Percentiles rank a stretch among this genome's conserved stretches.
phyloP scores from a whole-genome alignment of 2,797 vertebrate species.

The Acipenser ruthenus region DNA sequence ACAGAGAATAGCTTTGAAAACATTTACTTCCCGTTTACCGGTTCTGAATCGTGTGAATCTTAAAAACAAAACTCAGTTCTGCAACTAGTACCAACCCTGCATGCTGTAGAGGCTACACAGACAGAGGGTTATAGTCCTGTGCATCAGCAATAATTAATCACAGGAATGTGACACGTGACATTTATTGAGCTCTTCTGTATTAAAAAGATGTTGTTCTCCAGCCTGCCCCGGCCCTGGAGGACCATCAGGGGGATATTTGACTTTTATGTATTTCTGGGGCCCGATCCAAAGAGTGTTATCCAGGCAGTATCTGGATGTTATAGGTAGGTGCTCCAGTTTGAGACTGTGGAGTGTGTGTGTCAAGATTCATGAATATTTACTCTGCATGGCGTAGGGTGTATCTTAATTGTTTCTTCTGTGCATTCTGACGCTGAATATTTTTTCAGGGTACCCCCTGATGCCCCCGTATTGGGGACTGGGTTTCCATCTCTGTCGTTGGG shows the following conservation, averaged over 20 bases:
- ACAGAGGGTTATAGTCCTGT: too few relatives aligned
- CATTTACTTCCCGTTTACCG: too few relatives aligned
- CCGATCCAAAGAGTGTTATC: slow-evolving; percentile 78
- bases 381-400: too few relatives aligned
- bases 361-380: too few relatives aligned
- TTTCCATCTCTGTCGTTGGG: slow-evolving; percentile 95
- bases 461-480: slow-evolving; percentile 90
- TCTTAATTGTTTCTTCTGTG: too few relatives aligned
- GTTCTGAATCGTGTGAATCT: too few relatives aligned
- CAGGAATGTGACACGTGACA: too few relatives aligned
- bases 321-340: slow-evolving; percentile 62
- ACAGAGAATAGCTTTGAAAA: too few relatives aligned
- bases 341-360: background rate
- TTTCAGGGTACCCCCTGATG: slow-evolving; percentile 82
- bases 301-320: slow-evolving; percentile 76
- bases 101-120: too few relatives aligned
- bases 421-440: background rate
- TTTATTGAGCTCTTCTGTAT: slow-evolving; percentile 2
- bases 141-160: too few relatives aligned
- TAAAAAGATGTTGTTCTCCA: slow-evolving; percentile 78
- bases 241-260: slow-evolving; percentile 80
- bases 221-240: slow-evolving; percentile 83
- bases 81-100: too few relatives aligned
- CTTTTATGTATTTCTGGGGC: slow-evolving; percentile 83
- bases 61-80: too few relatives aligned